Conservation (phyloP, 2,113 vertebrate genomes). For the Lampris megalopsis region DNA sequence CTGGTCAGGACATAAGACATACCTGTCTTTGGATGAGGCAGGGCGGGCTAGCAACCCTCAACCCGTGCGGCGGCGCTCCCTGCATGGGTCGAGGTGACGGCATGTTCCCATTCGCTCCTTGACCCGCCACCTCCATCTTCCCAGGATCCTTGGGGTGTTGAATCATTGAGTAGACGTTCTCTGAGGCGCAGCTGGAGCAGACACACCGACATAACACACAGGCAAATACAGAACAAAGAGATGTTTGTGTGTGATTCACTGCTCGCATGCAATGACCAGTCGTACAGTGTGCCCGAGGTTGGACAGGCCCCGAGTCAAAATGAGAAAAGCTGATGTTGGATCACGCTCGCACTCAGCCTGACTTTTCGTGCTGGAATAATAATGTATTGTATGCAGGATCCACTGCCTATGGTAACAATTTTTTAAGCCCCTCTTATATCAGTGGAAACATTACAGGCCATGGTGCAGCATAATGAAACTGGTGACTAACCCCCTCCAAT, state of each 20-base stretch:
- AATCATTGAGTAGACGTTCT: constrained; percentile 84
- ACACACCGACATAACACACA: background rate
- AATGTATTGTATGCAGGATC: background rate
- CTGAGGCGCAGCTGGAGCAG: constrained; percentile 66
- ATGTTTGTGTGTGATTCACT: background rate
- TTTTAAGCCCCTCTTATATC: background rate
- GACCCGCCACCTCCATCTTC: constrained; percentile 58
- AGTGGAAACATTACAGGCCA: no score
- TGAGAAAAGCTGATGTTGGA: background rate
- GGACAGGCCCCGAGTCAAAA: background rate
- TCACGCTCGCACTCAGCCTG: background rate
- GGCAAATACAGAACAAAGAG: background rate
- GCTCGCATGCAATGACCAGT: background rate
- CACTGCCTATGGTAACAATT: background rate
- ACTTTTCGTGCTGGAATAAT: background rate
- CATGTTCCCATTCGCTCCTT: constrained; percentile 65
- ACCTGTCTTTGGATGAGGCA: constrained; percentile 80
- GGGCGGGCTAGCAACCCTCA: constrained; percentile 74
- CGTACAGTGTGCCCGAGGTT: background rate
- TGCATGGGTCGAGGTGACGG: constrained; percentile 59
- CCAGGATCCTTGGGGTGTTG: constrained; percentile 74
- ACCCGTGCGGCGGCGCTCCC: constrained; percentile 66
- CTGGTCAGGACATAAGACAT: background rate
- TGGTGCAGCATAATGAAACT: background rate
- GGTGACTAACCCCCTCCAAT: constrained; percentile 2